Evolutionary conservation across 2,888 invertebrate genomes (phyloP).

Genomic region (Onchidella celtica): DNA sequence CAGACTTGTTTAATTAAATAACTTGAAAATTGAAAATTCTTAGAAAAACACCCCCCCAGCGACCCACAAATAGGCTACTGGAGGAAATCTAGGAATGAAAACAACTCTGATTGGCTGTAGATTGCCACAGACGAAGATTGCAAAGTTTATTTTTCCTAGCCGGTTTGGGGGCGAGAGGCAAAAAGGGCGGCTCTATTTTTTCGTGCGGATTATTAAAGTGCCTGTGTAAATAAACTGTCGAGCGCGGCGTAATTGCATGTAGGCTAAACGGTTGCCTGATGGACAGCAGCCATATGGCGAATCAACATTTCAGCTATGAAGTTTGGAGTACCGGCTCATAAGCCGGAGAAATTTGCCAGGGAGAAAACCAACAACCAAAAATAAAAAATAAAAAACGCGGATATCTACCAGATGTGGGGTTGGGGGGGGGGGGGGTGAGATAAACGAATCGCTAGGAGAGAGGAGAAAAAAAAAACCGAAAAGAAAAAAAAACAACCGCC

Average conservation of each 20-base stretch:
- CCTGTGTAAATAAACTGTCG: slow-evolving; percentile 45
- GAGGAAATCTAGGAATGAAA: slow-evolving; percentile 34
- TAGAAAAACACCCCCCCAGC: slow-evolving; percentile 36
- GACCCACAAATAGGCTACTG: slow-evolving; percentile 3
- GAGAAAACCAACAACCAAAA: neutral
- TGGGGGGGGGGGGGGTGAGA: neutral
- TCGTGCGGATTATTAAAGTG: slow-evolving; percentile 43
- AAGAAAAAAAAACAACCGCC: too few species aligned
- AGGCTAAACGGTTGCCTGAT: slow-evolving; percentile 32
- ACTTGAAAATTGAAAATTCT: slow-evolving; percentile 37
- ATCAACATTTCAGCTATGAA: slow-evolving; percentile 31
- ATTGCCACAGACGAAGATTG: slow-evolving; percentile 18
- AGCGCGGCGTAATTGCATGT: slow-evolving; percentile 35
- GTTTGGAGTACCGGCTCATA: neutral
- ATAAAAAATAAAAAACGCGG: neutral
- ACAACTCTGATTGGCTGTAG: slow-evolving; percentile 39
- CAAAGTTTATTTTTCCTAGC: slow-evolving; percentile 27
- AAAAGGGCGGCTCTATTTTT: slow-evolving; percentile 42
- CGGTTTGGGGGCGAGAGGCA: neutral
- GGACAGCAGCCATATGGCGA: slow-evolving; percentile 43
- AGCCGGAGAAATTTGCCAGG: neutral
- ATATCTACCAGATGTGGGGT: neutral
- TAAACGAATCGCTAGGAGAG: too few species aligned
- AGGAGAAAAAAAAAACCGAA: too few species aligned
- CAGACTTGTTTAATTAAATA: slow-evolving; percentile 37